phyloP scores from a whole-genome alignment of 2,113 vertebrate genomes.

The Pampusana beccarii region DNA sequence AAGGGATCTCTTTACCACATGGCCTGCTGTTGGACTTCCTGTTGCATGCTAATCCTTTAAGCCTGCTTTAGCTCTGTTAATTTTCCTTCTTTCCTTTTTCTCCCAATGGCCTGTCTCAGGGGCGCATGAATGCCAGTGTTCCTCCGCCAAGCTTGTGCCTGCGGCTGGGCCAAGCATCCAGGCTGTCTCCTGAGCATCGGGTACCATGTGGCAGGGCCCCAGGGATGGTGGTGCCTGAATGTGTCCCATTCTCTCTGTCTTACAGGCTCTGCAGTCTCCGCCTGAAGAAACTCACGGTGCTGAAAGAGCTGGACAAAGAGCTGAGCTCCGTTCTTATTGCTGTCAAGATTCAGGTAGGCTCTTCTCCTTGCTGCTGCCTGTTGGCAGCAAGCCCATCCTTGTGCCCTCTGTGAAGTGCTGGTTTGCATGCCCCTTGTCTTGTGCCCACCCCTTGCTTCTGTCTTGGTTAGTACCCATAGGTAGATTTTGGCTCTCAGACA shows the following conservation, averaged over 20 bases:
- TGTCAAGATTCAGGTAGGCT: slow-evolving; percentile 94
- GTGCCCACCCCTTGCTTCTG: background rate
- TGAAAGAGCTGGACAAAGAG: slow-evolving; percentile 94
- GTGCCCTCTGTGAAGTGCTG: background rate
- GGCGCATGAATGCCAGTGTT: background rate
- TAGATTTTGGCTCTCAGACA: background rate
- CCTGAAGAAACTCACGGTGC: slow-evolving; percentile 93
- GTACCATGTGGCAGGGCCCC: slow-evolving; percentile 60
- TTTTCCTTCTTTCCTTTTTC: slow-evolving; percentile 55
- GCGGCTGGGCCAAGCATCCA: background rate
- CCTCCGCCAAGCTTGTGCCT: background rate
- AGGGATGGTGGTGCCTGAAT: slow-evolving; percentile 75
- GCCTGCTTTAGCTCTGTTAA: slow-evolving; percentile 71
- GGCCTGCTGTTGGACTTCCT: slow-evolving; percentile 65
- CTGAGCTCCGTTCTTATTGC: slow-evolving; percentile 94
- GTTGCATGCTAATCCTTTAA: slow-evolving; percentile 69
- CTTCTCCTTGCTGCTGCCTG: background rate
- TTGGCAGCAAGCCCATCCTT: background rate
- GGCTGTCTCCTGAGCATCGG: background rate
- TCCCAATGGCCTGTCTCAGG: background rate
- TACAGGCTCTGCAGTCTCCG: slow-evolving; percentile 93
- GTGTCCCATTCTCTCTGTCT: slow-evolving; percentile 71
- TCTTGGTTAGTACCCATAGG: background rate
- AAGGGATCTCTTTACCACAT: slow-evolving; percentile 59
- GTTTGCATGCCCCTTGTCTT: background rate